phyloP scores from a whole-genome alignment of 2,888 invertebrate genomes.

The Sclerodermus sp. region DNA sequence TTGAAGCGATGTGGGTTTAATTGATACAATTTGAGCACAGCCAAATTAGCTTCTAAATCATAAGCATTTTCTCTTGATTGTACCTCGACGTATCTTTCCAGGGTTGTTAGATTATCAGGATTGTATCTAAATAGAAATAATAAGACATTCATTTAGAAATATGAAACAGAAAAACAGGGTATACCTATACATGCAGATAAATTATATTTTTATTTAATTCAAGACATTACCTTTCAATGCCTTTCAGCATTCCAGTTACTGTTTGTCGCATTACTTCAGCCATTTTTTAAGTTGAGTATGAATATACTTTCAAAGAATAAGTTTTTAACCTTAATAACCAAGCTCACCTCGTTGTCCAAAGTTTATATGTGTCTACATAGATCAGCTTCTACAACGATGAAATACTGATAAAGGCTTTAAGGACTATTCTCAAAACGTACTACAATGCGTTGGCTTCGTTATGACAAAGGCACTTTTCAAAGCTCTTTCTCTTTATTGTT shows the following conservation, averaged over 20 bases:
- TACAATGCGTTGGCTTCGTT: too few relatives aligned
- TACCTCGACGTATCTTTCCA: constrained; percentile 91
- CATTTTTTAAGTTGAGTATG: constrained; percentile 57
- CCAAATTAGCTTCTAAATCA: constrained; percentile 95
- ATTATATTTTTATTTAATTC: constrained; percentile 1
- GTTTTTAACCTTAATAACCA: too few relatives aligned
- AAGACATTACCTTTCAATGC: constrained; percentile 80
- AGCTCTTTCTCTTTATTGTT: too few relatives aligned
- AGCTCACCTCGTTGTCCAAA: too few relatives aligned
- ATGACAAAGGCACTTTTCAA: too few relatives aligned
- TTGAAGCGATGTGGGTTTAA: constrained; percentile 90
- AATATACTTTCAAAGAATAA: too few relatives aligned
- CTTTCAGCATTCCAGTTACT: constrained; percentile 83
- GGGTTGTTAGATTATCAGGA: constrained; percentile 87
- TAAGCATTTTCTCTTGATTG: constrained; percentile 93
- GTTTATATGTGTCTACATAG: too few relatives aligned
- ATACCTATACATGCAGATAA: neutral
- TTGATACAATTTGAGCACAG: constrained; percentile 95
- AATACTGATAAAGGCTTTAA: too few relatives aligned
- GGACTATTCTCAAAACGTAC: too few relatives aligned
- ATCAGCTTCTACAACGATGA: too few relatives aligned
- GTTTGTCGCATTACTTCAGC: constrained; percentile 85
- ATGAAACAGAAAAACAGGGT: neutral
- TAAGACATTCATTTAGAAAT: neutral
- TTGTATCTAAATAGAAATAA: constrained; percentile 75